Evolutionary conservation across 2,888 invertebrate genomes (phyloP), one percentile per base, ranked within the genome.

Genomic region (Brenthis daphne): DNA sequence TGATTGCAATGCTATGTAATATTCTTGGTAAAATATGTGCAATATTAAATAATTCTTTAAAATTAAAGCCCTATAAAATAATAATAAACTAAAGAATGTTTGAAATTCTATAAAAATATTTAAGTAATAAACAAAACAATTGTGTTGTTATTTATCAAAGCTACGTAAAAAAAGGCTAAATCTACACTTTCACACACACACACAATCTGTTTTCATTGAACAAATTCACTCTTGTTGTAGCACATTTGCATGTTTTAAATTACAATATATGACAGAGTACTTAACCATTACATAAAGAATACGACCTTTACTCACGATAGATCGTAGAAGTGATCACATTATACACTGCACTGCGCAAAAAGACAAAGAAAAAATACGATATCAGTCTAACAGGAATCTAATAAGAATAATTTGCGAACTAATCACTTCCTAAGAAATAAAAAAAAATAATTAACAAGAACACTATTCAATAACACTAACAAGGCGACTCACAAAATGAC

Each of bases 351-450:
- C 61, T 64, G 16, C 51, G 13, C n/a, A 61, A 68, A 64, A 50
- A 68, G 63, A 68, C 72, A 71, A 72, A 70, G 68, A 69, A 68
- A 66, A 69, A 43, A 20, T 70, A 71, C 65, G 67, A 67, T 68
- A 64, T 61, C 66, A 51, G 24, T 66, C 71, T 65, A 75, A 76
- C 57, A 64, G 48, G 75, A 79, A 57, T 76, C 75, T 64, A 73
- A 77, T 75, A 72, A 68, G 75, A 77, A 75, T 71, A 68, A 50
- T 61, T 73, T 58, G 50, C 58, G 54, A 64, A 70, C 68, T 64
- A 69, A 64, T 64, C 33, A 68, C 69, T 70, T 71, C 56, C 68
- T 65, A 73, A 68, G 64, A 48, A 50, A 48, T 63, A 12, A n/a
- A 55, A 61, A 61, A 64, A 57, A 56, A 43, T 50, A 33, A 64